Conservation (phyloP, 2,797 vertebrate genomes). For the Leptatherina wallacei region DNA sequence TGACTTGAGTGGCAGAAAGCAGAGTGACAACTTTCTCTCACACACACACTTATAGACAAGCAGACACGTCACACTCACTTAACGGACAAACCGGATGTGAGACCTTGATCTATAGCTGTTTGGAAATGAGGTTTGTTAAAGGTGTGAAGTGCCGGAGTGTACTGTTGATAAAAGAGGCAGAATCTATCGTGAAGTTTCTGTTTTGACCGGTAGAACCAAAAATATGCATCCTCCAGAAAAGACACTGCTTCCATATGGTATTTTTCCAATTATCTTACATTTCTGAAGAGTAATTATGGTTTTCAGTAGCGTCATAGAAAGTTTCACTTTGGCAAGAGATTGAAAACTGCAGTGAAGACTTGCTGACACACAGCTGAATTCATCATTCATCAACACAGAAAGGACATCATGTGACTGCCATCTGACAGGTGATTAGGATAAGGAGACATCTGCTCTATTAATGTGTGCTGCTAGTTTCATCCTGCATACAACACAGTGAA, state of each 20-base stretch:
- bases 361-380: constrained; percentile 40
- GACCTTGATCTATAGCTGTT: constrained; percentile 46
- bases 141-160: constrained; percentile 42
- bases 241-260: constrained; percentile 66
- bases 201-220: constrained; percentile 20
- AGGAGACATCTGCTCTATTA: constrained; percentile 5
- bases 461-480: constrained; percentile 21
- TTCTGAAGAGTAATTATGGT: constrained; percentile 56
- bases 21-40: constrained; percentile 52
- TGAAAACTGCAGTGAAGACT: constrained; percentile 24
- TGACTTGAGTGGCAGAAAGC: constrained; percentile 38
- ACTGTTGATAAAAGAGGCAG: constrained; percentile 42
- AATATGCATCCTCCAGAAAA: constrained; percentile 33
- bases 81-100: constrained; percentile 57
- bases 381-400: constrained; percentile 16
- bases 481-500: constrained; percentile 1
- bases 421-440: constrained; percentile 15
- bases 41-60: constrained; percentile 33
- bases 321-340: constrained; percentile 40
- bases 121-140: constrained; percentile 55
- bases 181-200: constrained; percentile 9
- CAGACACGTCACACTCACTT: constrained; percentile 34
- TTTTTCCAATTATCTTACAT: constrained; percentile 64
- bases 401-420: neutral
- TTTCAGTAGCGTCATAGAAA: constrained; percentile 39